A percentile compares a stretch with the other conserved stretches of the same genome.
phyloP scores from a whole-genome alignment of 2,797 vertebrate genomes.

The Lagocephalus sceleratus region DNA sequence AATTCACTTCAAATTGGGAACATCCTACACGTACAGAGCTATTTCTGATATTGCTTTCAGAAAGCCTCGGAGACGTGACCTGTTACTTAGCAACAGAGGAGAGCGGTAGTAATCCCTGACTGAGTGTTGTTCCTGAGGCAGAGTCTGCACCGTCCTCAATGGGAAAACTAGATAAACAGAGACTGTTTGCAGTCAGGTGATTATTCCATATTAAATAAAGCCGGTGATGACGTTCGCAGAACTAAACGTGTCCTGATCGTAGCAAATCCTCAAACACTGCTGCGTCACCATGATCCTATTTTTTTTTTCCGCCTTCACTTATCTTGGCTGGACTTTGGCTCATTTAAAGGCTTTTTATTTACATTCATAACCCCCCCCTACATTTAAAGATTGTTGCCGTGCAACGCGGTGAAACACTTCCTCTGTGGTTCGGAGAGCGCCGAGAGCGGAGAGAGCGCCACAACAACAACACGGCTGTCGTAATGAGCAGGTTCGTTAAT shows the following conservation, averaged over 20 bases:
- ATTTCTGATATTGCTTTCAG: constrained; percentile 58
- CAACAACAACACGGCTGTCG: constrained; percentile 2
- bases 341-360: constrained; percentile 6
- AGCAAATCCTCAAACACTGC: constrained; percentile 8
- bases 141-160: constrained; percentile 28
- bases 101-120: constrained; percentile 55
- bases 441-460: neutral
- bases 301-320: too few species aligned
- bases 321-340: too few species aligned
- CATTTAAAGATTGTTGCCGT: constrained; percentile 2
- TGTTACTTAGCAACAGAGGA: constrained; percentile 69
- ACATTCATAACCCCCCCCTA: constrained; percentile 22
- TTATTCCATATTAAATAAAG: constrained; percentile 12
- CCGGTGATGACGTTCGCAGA: constrained; percentile 7
- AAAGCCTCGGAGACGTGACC: constrained; percentile 56
- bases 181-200: constrained; percentile 27
- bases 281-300: too few species aligned
- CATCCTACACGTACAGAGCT: constrained; percentile 49
- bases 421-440: constrained; percentile 10
- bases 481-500: neutral
- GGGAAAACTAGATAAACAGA: constrained; percentile 50
- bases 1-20: constrained; percentile 56
- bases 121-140: constrained; percentile 43
- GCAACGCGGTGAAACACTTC: constrained; percentile 9
- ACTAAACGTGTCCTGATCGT: constrained; percentile 11